A percentile compares a stretch with the other conserved stretches of the same genome.
Conservation (phyloP, 2,113 vertebrate genomes). For the Rissa tridactyla region DNA sequence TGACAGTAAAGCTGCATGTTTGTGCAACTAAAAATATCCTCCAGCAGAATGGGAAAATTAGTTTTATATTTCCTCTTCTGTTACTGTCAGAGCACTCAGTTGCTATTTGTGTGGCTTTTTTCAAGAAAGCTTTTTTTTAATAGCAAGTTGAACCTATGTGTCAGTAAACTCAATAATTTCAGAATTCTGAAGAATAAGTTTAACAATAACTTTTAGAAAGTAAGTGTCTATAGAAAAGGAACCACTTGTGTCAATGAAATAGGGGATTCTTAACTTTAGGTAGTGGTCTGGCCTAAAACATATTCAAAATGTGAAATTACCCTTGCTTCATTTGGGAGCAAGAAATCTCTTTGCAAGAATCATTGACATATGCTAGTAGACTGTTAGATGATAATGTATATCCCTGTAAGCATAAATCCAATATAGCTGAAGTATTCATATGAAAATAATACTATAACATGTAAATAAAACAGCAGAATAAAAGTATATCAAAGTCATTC, state of each 20-base stretch:
- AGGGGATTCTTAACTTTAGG: neutral
- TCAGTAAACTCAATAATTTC: neutral
- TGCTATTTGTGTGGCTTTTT: neutral
- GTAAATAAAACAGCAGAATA: neutral
- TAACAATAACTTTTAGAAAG: neutral
- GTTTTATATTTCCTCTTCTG: neutral
- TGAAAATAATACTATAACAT: neutral
- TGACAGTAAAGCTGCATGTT: neutral
- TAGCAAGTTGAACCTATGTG: neutral
- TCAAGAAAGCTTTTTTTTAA: neutral
- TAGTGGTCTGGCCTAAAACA: neutral
- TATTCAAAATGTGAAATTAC: neutral
- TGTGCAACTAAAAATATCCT: slow-evolving; percentile 14
- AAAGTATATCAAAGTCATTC: neutral
- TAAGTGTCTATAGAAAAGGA: neutral
- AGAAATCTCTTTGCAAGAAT: neutral
- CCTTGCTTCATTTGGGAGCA: neutral
- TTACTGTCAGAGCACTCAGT: neutral
- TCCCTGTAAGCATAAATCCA: neutral
- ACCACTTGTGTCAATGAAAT: neutral
- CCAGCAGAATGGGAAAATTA: neutral
- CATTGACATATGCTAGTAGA: neutral
- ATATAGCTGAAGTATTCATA: neutral
- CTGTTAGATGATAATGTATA: neutral
- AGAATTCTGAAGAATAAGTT: neutral